Base-by-base conservation (phyloP, 2,888 invertebrate genomes). In the Agriotes lineatus region DNA sequence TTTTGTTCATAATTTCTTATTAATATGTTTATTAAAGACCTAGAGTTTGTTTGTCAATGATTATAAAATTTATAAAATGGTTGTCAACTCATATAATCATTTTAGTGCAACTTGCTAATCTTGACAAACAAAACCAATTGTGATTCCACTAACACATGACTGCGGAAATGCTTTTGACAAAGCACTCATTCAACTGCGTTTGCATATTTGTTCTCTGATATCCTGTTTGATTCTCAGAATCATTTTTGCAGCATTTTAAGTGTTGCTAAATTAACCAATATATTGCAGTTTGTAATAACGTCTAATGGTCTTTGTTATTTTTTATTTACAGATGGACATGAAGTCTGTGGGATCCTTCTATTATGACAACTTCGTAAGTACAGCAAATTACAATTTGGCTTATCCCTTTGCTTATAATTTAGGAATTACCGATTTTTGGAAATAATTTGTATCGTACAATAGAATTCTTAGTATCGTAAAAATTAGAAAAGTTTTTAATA, bases 281-380 rank as follows among this genome's bases (percentile, higher is more conserved):
- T 20, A 50, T 57, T 57, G 19, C 35, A 22, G 57, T 50, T 10
- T 42, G 2, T 16, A 16, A 57, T 54, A 37, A 42, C 37, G 25
- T 56, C 63, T 67, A 67, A 70, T 59, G 30, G 19, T 35, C 2
- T 54, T 59, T 45, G 25, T 37, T 52, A 22, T 63, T 77, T 80
- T 80, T 82, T 83, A 80, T 86, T 93, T 93, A 89, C 93, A 95
- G 95, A 95, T 95, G 95, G 95, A 95, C 90, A 93, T 95, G 92
- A 95, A 95, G 92, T 93, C 94, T 89, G 93, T 95, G 90, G 95
- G 95, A 88, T 94, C 94, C 86, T 94, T 94, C 93, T 95, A 95
- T 91, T 95, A 95, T 89, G 95, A 95, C 88, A 95, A 94, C 90
- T 95, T 95, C 90, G 95, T 95, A 93, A 95, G 95, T 95, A 91